These are phyloP conservation scores for Tenebrio molitor DNA, from an alignment of 1,140 invertebrate species.

Conservation along the genomic window DNA sequence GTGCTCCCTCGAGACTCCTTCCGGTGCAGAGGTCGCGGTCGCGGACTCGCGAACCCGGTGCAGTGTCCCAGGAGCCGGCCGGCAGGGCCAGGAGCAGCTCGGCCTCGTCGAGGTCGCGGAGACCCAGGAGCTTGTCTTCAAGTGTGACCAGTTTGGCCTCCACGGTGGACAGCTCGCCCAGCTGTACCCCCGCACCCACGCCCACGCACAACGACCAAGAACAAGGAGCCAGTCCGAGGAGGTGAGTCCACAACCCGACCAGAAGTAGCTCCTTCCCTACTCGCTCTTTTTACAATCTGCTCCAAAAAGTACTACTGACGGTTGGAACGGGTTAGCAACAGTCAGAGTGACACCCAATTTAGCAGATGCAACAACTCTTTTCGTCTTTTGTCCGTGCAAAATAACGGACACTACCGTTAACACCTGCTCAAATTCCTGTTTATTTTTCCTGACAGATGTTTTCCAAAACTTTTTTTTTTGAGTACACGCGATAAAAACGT, in stretches of 20 bases:
- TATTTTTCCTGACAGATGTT: too few species aligned
- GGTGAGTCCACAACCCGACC: conserved; percentile 48
- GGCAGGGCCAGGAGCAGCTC: conserved; percentile 62
- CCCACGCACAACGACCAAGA: conserved; percentile 31
- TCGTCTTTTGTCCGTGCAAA: too few species aligned
- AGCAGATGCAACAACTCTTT: too few species aligned
- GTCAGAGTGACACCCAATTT: too few species aligned
- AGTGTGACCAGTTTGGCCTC: conserved; percentile 63
- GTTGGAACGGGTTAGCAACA: too few species aligned
- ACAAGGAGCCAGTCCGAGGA: conserved; percentile 42
- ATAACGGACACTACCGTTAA: too few species aligned
- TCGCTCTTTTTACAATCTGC: too few species aligned
- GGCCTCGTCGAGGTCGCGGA: conserved; percentile 60
- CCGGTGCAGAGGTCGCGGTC: conserved; percentile 43
- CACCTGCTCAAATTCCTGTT: too few species aligned
- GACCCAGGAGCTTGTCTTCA: conserved; percentile 61
- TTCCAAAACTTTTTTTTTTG: too few species aligned
- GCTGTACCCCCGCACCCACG: conserved; percentile 55
- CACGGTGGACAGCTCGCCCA: conserved; percentile 60
- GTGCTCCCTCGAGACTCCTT: conserved; percentile 61
- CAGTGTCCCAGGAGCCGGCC: conserved; percentile 53
- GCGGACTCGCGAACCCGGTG: conserved; percentile 48
- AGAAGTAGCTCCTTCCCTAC: too few species aligned
- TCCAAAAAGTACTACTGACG: too few species aligned
- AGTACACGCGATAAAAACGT: too few species aligned